Evolutionary conservation across 1,140 invertebrate species (phyloP).

Genomic region (Ladona fulva): DNA sequence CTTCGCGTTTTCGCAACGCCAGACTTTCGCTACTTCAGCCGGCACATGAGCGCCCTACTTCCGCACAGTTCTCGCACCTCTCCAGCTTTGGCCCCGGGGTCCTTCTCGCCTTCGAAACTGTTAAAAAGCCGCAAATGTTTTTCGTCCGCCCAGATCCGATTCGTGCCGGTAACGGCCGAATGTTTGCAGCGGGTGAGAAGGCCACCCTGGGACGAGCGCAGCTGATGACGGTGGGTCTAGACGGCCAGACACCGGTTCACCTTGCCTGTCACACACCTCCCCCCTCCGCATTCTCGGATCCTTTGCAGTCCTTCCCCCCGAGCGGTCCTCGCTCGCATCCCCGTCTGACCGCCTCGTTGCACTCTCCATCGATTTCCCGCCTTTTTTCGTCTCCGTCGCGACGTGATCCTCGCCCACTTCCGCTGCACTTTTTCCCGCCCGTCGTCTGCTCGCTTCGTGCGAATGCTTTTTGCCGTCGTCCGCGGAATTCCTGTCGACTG

Average conservation of each 20-base stretch:
- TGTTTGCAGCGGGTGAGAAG: background rate
- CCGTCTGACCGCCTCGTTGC: too few species aligned
- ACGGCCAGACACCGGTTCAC: slow-evolving; percentile 1
- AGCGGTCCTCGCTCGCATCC: too few species aligned
- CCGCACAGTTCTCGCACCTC: too few species aligned
- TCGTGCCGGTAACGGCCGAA: too few species aligned
- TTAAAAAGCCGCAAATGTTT: too few species aligned
- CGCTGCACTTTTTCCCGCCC: background rate
- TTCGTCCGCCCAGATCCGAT: too few species aligned
- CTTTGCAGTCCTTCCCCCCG: too few species aligned
- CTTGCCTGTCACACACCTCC: background rate
- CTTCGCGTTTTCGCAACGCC: too few species aligned
- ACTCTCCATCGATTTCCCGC: background rate
- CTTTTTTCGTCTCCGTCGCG: background rate
- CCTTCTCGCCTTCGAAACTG: too few species aligned
- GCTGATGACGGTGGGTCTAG: slow-evolving; percentile 1
- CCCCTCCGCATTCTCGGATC: background rate
- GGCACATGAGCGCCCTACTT: too few species aligned
- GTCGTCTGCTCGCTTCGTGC: background rate
- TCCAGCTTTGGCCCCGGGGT: too few species aligned
- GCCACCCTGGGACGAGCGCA: background rate
- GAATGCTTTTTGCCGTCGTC: background rate
- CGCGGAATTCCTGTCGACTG: background rate
- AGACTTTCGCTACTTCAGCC: too few species aligned
- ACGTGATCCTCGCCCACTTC: background rate